Conservation (phyloP, 2,888 invertebrate species). For the Ennomos erosarius region DNA sequence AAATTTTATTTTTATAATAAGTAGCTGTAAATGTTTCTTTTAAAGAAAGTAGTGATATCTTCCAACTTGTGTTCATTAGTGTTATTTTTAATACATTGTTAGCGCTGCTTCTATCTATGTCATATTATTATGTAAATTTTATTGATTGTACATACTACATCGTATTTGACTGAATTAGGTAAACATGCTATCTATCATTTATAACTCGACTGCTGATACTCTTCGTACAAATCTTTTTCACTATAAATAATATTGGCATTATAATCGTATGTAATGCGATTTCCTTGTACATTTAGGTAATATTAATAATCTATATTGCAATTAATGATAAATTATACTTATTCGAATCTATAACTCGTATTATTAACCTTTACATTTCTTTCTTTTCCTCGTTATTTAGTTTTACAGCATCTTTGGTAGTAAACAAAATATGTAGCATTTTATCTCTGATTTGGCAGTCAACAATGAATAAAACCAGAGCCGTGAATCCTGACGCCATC, state of each 20-base stretch:
- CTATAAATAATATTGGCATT: slow-evolving; percentile 59
- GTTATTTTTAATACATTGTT: slow-evolving; percentile 45
- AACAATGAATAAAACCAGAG: slow-evolving; percentile 49
- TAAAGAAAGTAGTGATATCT: slow-evolving; percentile 45
- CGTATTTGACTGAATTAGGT: slow-evolving; percentile 65
- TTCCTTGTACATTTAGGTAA: slow-evolving; percentile 51
- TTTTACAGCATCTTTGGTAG: slow-evolving; percentile 25
- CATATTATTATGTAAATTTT: slow-evolving; percentile 25
- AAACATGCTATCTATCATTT: slow-evolving; percentile 54
- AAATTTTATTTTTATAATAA: slow-evolving; percentile 37
- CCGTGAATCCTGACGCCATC: slow-evolving; percentile 56
- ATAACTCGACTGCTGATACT: slow-evolving; percentile 67
- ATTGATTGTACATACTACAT: slow-evolving; percentile 41
- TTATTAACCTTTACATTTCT: slow-evolving; percentile 34
- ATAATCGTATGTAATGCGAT: slow-evolving; percentile 68
- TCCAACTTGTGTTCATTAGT: slow-evolving; percentile 63
- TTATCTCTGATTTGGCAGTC: slow-evolving; percentile 55
- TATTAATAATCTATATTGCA: slow-evolving; percentile 57
- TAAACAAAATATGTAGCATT: slow-evolving; percentile 45
- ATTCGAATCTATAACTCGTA: slow-evolving; percentile 31
- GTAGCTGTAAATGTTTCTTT: slow-evolving; percentile 33
- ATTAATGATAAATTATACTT: slow-evolving; percentile 41
- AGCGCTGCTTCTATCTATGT: slow-evolving; percentile 36
- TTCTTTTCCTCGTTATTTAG: slow-evolving; percentile 41
- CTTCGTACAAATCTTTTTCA: slow-evolving; percentile 76